phyloP scores from a whole-genome alignment of 1,140 invertebrate genomes.

The Papilio xuthus region DNA sequence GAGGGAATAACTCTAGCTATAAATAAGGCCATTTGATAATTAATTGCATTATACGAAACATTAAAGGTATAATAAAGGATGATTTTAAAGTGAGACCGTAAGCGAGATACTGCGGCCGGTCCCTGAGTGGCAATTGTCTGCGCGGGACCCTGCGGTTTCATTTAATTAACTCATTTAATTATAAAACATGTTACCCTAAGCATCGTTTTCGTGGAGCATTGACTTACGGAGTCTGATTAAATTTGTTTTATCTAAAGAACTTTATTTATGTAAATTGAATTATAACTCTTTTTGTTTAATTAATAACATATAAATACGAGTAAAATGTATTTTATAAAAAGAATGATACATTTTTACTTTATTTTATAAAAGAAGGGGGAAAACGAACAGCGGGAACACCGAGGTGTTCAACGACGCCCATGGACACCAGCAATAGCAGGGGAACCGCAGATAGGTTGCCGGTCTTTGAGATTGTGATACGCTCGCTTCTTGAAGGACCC shows the following conservation, averaged over 20 bases:
- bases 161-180: slow-evolving; percentile 32
- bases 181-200: slow-evolving; percentile 19
- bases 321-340: no score
- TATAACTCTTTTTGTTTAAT: neutral
- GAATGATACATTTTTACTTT: no score
- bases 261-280: neutral
- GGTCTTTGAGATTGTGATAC: no score
- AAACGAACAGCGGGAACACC: no score
- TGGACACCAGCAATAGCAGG: no score
- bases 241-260: neutral
- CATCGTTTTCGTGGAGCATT: neutral
- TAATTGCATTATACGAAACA: slow-evolving; percentile 9
- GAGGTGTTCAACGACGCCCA: no score
- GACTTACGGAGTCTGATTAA: neutral
- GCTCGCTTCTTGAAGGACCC: no score
- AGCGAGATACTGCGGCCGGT: slow-evolving; percentile 6
- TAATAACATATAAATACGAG: no score
- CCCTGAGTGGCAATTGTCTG: slow-evolving; percentile 30
- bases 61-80: slow-evolving; percentile 27
- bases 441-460: no score
- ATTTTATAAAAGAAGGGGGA: no score
- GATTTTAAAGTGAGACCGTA: slow-evolving; percentile 34
- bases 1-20: neutral
- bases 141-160: slow-evolving; percentile 10
- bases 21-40: neutral